phyloP scores from a whole-genome alignment of 2,797 vertebrate genomes.

The Anas bahamensis region DNA sequence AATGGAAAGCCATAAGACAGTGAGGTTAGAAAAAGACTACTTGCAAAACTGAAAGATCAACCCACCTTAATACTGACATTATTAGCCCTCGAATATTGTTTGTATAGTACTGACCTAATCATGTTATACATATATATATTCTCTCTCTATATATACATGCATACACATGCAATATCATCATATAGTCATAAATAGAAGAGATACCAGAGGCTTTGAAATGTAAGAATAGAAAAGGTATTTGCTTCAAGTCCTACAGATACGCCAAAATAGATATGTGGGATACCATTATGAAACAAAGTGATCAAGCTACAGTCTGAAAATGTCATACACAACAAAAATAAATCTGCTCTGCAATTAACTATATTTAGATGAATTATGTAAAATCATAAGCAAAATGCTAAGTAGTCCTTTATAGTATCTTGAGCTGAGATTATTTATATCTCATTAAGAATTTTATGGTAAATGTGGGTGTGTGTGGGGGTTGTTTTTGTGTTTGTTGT shows the following conservation, averaged over 20 bases:
- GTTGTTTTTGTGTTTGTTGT: not conserved
- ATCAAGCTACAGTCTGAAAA: conserved; percentile 64
- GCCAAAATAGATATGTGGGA: conserved; percentile 13
- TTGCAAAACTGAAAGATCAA: not conserved
- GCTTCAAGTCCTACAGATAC: not conserved
- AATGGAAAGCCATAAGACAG: not conserved
- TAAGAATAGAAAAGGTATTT: conserved; percentile 21
- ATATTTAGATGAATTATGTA: conserved; percentile 72
- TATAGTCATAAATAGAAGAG: not conserved
- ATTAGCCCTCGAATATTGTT: not conserved
- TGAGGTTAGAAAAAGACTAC: not conserved
- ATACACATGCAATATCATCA: not conserved
- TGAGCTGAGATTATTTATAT: conserved; percentile 66
- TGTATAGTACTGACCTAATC: not conserved
- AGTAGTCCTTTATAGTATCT: conserved; percentile 46
- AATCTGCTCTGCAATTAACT: conserved; percentile 54
- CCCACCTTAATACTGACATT: not conserved
- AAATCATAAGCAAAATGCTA: conserved; percentile 69
- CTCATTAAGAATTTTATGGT: conserved; percentile 53
- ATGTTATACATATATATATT: too few relatives aligned
- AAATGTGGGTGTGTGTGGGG: not conserved
- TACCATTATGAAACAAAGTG: conserved; percentile 62
- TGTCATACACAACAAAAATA: conserved; percentile 68
- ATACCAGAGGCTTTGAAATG: not conserved
- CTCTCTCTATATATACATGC: not conserved